Evolutionary conservation across 1,140 invertebrate genomes (phyloP), one percentile per base, ranked within the genome.

Genomic region (Muscidifurax raptorellus): DNA sequence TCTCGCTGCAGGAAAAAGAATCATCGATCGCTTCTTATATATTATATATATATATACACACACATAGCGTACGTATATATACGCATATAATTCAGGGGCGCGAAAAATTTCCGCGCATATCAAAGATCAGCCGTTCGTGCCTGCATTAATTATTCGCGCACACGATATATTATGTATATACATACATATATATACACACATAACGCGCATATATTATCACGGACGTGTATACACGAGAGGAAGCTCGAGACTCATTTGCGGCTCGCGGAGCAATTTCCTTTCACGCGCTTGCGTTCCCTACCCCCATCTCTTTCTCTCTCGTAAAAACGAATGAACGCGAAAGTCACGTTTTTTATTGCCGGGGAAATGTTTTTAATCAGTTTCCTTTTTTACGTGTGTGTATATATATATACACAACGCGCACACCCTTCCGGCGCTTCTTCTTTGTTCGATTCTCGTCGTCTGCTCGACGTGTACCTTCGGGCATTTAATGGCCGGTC

Each of bases 101-200:
- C 71, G 78, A 76, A 85, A 85, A 85, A 74, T 27, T 36, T 0
- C 27, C 47, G 0, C 32, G 4, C 40, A 67, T 77, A 77, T 79
- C 66, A 84, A 27, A 44, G 18, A 22, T 22, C 36, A 25, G 25
- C 64, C 52, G 12, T 44, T 67, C 44, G 28, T 25, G 1, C 22
- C 10, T 30, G 72, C 71, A 80, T 84, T 84, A 84, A 84, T 84
- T 85, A 85, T 77, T 75, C 77, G 52, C 59, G 22, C 5, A 64
- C n/a, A 22, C 52, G 52, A n/a, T 22, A 22, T 59, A 72, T 72
- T 72, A 72, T 36, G 2, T 10, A 44, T 40, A 22, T n/a, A 40
- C n/a, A 44, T 40, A 22, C n/a, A 40, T 47, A 52, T 13, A 32
- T 7, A n/a, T 69, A 36, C 22, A 64, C 12, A 36, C 36, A 30